Evolutionary conservation across 2,113 vertebrate genomes (phyloP).

Genomic region (Cromileptes altivelis): DNA sequence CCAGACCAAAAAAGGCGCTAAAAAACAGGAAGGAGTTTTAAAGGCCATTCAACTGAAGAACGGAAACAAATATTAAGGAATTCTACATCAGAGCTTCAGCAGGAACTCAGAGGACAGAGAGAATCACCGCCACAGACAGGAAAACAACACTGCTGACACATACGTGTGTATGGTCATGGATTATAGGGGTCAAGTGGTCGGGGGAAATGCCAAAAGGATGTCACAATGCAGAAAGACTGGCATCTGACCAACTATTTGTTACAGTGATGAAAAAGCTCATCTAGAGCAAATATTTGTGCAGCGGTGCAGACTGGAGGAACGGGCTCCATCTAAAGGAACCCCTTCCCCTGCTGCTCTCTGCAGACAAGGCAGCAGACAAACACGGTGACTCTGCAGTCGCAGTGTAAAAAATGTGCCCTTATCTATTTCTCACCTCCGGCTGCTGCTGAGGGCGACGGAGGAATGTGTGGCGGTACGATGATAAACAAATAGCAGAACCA

Average conservation of each 20-base stretch:
- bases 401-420: slow-evolving; percentile 62
- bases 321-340: slow-evolving; percentile 21
- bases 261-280: slow-evolving; percentile 30
- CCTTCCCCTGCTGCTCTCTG: slow-evolving; percentile 29
- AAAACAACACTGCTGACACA: slow-evolving; percentile 51
- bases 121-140: slow-evolving; percentile 28
- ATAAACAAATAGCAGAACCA: slow-evolving; percentile 56
- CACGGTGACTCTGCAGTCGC: slow-evolving; percentile 24
- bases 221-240: slow-evolving; percentile 67
- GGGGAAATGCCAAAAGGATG: slow-evolving; percentile 71
- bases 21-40: slow-evolving; percentile 56
- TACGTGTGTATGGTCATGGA: slow-evolving; percentile 33
- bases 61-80: slow-evolving; percentile 41
- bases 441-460: slow-evolving; percentile 37
- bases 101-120: slow-evolving; percentile 20
- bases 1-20: background rate
- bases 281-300: slow-evolving; percentile 77
- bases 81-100: slow-evolving; percentile 16
- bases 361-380: slow-evolving; percentile 44
- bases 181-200: slow-evolving; percentile 37
- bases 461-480: slow-evolving; percentile 61
- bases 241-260: slow-evolving; percentile 64
- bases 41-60: background rate
- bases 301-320: slow-evolving; percentile 30
- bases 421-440: slow-evolving; percentile 75